A percentile compares a stretch with the other conserved stretches of the same genome.
Evolutionary conservation across 2,888 invertebrate genomes (phyloP).

Genomic region (Limnephilus lunatus): DNA sequence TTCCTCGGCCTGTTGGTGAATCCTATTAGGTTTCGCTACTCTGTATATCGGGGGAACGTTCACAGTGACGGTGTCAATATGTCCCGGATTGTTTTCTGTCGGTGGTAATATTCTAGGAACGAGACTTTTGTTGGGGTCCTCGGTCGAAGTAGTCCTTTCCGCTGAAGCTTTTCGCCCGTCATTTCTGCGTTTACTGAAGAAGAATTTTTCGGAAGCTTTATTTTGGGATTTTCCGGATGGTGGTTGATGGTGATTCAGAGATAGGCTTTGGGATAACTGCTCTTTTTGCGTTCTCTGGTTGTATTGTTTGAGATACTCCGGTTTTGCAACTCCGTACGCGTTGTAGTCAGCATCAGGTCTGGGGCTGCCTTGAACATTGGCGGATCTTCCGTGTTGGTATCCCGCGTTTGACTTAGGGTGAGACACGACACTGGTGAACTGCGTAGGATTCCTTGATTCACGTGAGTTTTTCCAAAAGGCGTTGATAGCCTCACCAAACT

Average conservation of each 20-base stretch:
- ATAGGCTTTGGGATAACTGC: slow-evolving; percentile 37
- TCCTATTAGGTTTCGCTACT: slow-evolving; percentile 74
- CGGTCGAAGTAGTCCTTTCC: slow-evolving; percentile 74
- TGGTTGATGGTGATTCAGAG: slow-evolving; percentile 57
- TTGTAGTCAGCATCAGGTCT: slow-evolving; percentile 40
- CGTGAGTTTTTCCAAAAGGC: slow-evolving; percentile 71
- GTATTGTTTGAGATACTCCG: not conserved
- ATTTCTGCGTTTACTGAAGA: slow-evolving; percentile 66
- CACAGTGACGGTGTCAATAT: slow-evolving; percentile 76
- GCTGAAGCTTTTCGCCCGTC: slow-evolving; percentile 70
- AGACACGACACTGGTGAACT: slow-evolving; percentile 53
- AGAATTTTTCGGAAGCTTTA: slow-evolving; percentile 69
- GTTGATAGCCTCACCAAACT: slow-evolving; percentile 73
- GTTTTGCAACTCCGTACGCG: not conserved
- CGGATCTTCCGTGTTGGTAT: slow-evolving; percentile 54
- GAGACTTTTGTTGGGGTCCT: slow-evolving; percentile 72
- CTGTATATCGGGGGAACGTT: slow-evolving; percentile 76
- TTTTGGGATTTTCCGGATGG: slow-evolving; percentile 65
- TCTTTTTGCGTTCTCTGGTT: slow-evolving; percentile 18
- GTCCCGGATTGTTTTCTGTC: slow-evolving; percentile 75
- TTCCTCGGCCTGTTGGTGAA: slow-evolving; percentile 71
- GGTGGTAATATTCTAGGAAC: slow-evolving; percentile 75
- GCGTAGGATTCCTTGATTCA: slow-evolving; percentile 16
- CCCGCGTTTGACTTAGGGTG: slow-evolving; percentile 51
- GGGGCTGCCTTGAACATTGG: slow-evolving; percentile 44